These are phyloP conservation scores for Ommatoiulus sabulosus DNA, from an alignment of 2,888 invertebrate species.

Conservation along the genomic window DNA sequence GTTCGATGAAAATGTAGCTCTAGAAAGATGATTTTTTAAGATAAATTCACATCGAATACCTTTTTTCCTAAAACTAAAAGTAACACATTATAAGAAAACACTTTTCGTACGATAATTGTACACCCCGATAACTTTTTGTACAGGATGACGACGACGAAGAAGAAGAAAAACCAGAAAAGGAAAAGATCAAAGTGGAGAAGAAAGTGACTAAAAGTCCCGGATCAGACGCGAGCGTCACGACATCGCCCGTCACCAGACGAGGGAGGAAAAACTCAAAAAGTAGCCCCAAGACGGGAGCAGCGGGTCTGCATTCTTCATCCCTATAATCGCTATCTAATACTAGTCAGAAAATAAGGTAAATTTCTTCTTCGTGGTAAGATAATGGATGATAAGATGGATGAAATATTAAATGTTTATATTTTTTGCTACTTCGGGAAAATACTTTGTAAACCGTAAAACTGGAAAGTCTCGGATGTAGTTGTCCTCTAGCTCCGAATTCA, in stretches of 20 bases:
- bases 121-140: neutral
- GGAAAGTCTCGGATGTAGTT: no score
- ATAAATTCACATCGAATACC: no score
- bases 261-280: neutral
- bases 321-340: neutral
- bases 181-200: neutral
- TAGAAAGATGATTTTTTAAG: no score
- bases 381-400: no score
- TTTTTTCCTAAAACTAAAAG: no score
- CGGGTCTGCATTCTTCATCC: neutral
- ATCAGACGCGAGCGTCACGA: neutral
- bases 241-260: neutral
- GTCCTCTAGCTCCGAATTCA: no score
- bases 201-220: neutral
- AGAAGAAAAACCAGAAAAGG: neutral
- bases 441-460: no score
- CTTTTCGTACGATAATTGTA: no score
- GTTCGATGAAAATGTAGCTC: neutral
- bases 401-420: no score
- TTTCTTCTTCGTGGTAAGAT: no score
- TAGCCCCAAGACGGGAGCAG: neutral
- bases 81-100: no score
- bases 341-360: neutral
- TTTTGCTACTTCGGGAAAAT: no score
- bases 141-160: neutral